Percentiles rank a stretch among this genome's conserved stretches.
Conservation (phyloP, 2,113 vertebrate species). For the Lepisosteus oculatus region DNA sequence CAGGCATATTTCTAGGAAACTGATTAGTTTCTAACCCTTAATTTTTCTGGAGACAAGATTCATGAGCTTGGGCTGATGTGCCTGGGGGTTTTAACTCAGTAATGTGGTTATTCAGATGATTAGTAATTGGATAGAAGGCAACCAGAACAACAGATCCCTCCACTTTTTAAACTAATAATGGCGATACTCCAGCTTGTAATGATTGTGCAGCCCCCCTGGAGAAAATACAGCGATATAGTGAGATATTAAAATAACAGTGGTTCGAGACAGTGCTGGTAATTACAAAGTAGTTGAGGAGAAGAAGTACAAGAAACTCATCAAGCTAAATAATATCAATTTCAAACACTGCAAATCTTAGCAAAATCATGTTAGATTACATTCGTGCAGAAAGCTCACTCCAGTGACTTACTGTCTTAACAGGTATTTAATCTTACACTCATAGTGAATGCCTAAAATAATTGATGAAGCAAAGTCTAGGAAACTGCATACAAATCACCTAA, state of each 20-base stretch:
- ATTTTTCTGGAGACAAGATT: not conserved
- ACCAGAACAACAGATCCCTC: conserved; percentile 44
- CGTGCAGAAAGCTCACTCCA: conserved; percentile 38
- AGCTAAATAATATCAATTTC: conserved; percentile 43
- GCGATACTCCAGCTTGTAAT: conserved; percentile 63
- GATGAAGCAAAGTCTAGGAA: conserved; percentile 39
- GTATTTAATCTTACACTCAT: conserved; percentile 55
- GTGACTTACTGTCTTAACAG: conserved; percentile 49
- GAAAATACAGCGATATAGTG: conserved; percentile 45
- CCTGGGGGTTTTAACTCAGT: not conserved
- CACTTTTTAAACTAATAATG: conserved; percentile 61
- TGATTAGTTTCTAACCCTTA: not conserved
- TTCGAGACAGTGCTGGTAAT: conserved; percentile 28
- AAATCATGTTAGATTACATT: conserved; percentile 41
- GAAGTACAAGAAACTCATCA: conserved; percentile 35
- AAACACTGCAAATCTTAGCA: conserved; percentile 30
- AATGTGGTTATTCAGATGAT: conserved; percentile 19
- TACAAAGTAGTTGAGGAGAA: conserved; percentile 34
- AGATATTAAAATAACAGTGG: conserved; percentile 24
- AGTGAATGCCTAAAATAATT: conserved; percentile 17
- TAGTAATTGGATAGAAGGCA: conserved; percentile 41
- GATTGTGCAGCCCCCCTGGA: conserved; percentile 48
- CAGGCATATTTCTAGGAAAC: not conserved
- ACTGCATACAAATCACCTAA: conserved; percentile 28
- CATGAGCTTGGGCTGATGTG: not conserved